Evolutionary conservation across 2,888 invertebrate species (phyloP), one percentile per base, ranked within the genome.

Genomic region (Onthophagus sagittarius): DNA sequence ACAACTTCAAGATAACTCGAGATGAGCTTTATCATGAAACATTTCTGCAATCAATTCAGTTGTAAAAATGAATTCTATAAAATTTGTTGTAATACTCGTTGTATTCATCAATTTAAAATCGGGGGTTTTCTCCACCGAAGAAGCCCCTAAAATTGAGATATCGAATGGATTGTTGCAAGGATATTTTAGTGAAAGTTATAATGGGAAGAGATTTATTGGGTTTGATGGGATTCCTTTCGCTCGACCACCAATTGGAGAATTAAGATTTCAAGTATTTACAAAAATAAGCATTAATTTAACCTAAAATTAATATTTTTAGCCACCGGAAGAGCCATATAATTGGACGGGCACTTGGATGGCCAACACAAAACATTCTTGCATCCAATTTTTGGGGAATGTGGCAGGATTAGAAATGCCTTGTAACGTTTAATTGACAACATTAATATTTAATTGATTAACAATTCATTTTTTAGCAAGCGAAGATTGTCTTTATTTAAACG

Each of bases 401-500:
- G 39, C 39, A 4, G 39, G 39, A 53, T 53, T 53, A 53, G 39
- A 53, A 53, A 53, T 53, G 39, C 39, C 39, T 14, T 11, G 31
- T 62, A 13, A n/a, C 13, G 11, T 53, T 64, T 71, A 65, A 65
- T 13, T 15, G 2, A 15, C 23, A 31, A 31, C 5, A 13, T 69
- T 70, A 15, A 64, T 15, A 15, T 1, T 63, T 15, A 15, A 63
- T n/a, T 63, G n/a, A 15, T n/a, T n/a, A 23, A n/a, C 14, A 9
- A 13, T 39, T 70, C 63, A 31, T 32, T 53, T 64, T 63, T 15
- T 81, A 84, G 92, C 92, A n/a, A 86, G 85, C 75, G 92, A 92
- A 83, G 90, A 92, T 83, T 92, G 92, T 76, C 84, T 92, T 0
- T 91, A 87, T 77, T 75, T 91, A 0, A 91, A 90, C 81, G 87